Evolutionary conservation across 2,888 invertebrate genomes (phyloP).

Genomic region (Andrena fulva): DNA sequence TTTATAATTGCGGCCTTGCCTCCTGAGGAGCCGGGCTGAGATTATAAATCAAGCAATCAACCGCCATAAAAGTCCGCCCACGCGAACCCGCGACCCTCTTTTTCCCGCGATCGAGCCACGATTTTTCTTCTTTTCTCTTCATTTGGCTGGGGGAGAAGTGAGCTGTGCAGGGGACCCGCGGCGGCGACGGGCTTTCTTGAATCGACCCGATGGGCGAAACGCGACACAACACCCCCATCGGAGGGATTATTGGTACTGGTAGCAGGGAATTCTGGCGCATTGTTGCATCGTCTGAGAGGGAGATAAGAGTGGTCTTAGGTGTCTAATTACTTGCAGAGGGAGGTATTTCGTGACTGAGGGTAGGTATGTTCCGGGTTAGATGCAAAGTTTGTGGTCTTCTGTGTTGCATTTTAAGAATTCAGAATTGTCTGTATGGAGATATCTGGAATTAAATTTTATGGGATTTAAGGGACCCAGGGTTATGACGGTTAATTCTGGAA

Average conservation of each 20-base stretch:
- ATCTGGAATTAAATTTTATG: too few species aligned
- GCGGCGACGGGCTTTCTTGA: neutral
- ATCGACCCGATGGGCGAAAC: neutral
- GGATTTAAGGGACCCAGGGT: too few species aligned
- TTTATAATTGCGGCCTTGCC: slow-evolving; percentile 51
- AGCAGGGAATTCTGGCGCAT: neutral
- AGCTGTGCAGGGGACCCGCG: neutral
- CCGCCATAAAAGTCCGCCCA: slow-evolving; percentile 82
- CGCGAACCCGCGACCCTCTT: slow-evolving; percentile 65
- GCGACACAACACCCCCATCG: neutral
- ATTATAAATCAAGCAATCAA: slow-evolving; percentile 82
- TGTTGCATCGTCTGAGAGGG: neutral
- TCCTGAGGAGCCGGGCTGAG: slow-evolving; percentile 62
- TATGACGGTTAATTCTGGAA: too few species aligned
- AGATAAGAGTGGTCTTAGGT: too few species aligned
- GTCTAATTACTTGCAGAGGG: too few species aligned
- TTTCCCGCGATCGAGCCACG: slow-evolving; percentile 50
- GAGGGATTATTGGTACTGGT: neutral
- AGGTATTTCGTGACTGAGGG: too few species aligned
- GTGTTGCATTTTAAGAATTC: too few species aligned
- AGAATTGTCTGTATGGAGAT: too few species aligned
- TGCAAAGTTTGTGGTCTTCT: too few species aligned
- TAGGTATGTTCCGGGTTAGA: too few species aligned
- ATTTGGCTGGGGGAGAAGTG: neutral
- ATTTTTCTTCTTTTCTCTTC: slow-evolving; percentile 53